phyloP scores from a whole-genome alignment of 2,888 invertebrate genomes.

The Epinotia ramella region DNA sequence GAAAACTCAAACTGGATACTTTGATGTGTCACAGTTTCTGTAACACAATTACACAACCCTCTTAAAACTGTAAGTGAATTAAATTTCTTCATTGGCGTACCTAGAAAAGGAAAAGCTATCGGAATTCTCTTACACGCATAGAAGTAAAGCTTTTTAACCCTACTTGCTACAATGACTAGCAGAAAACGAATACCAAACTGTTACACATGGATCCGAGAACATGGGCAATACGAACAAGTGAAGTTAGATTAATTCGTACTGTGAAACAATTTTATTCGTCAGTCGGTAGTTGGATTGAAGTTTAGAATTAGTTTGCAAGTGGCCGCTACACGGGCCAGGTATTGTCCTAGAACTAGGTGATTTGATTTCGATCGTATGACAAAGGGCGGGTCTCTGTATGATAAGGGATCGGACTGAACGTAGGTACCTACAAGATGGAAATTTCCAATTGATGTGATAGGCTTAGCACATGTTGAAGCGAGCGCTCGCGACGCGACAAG shows the following conservation, averaged over 20 bases:
- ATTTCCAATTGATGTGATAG: background rate
- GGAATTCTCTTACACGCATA: too few relatives aligned
- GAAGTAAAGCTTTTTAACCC: background rate
- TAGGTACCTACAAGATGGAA: background rate
- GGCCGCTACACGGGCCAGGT: background rate
- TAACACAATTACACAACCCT: too few relatives aligned
- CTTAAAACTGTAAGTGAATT: too few relatives aligned
- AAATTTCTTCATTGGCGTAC: too few relatives aligned
- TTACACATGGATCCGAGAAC: slow-evolving; percentile 1
- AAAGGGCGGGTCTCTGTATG: background rate
- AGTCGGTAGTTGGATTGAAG: slow-evolving; percentile 17
- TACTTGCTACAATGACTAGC: background rate
- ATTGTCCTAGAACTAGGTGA: slow-evolving; percentile 2
- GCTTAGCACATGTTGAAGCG: background rate
- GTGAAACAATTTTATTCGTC: slow-evolving; percentile 34
- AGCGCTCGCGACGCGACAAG: background rate
- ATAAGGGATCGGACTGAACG: background rate
- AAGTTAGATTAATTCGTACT: slow-evolving; percentile 35
- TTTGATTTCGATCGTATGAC: background rate
- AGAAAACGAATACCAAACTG: slow-evolving; percentile 29
- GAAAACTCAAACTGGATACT: too few relatives aligned
- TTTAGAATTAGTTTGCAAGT: slow-evolving; percentile 27
- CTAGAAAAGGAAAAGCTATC: background rate
- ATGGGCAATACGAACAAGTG: slow-evolving; percentile 17
- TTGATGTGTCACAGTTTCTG: too few relatives aligned